Conservation (phyloP, 2,888 invertebrate species). For the Cryptophagus acutangulus region DNA sequence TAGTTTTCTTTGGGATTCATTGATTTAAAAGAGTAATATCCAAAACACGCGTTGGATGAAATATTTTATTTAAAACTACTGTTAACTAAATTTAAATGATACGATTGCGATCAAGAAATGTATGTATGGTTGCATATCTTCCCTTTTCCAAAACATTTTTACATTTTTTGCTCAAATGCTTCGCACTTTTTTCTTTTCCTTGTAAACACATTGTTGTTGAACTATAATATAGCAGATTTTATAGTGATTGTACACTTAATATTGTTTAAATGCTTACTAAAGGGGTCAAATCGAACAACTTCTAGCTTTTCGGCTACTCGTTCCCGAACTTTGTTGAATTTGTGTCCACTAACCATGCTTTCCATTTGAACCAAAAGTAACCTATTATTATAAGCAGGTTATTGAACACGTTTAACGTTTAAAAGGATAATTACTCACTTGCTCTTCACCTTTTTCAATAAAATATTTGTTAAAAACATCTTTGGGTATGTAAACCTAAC, state of each 20-base stretch:
- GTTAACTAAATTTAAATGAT: too few species aligned
- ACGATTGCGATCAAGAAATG: too few species aligned
- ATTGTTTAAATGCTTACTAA: conserved; percentile 50
- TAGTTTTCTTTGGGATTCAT: too few species aligned
- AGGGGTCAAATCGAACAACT: conserved; percentile 70
- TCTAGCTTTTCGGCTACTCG: conserved; percentile 76
- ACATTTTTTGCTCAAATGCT: too few species aligned
- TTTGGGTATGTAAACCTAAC: too few species aligned
- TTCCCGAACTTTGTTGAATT: conserved; percentile 60
- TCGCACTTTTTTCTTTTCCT: conserved; percentile 71
- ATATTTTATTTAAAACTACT: too few species aligned
- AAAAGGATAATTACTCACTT: conserved; percentile 56
- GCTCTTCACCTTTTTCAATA: conserved; percentile 70
- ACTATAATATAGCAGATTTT: conserved; percentile 56
- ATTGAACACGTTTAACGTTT: conserved; percentile 8
- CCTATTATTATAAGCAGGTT: conserved; percentile 4
- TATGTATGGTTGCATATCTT: too few species aligned
- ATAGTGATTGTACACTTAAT: neutral
- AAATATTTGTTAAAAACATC: conserved; percentile 69
- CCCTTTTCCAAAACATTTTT: conserved; percentile 7
- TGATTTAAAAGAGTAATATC: too few species aligned
- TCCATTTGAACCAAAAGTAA: conserved; percentile 66
- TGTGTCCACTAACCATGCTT: conserved; percentile 75
- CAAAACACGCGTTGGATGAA: too few species aligned
- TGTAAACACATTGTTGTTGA: conserved; percentile 59